Evolutionary conservation across 2,113 vertebrate species (phyloP), one percentile per base, ranked within the genome.

Genomic region (Rutilus rutilus): DNA sequence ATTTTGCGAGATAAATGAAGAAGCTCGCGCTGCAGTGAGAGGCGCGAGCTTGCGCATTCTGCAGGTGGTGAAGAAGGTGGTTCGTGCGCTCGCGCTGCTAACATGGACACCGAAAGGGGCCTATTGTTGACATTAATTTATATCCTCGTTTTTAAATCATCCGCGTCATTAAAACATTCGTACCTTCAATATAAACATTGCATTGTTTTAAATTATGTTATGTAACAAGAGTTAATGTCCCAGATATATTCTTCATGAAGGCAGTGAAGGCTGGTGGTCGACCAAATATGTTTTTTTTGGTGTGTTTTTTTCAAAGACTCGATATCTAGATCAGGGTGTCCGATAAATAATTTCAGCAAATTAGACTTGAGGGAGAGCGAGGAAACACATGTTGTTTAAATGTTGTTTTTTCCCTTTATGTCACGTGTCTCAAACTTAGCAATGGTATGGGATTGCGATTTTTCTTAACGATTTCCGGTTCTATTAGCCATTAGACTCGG

Each of bases 1-100:
- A 50, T 90, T 90, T 87, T 83, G 75, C 45, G 75, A 21, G 33
- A 33, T 21, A 94, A 94, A 93, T 93, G 90, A 92, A 87, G 93
- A 92, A 93, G 93, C 95, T 82, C 81, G 86, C 88, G 89, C 92
- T 95, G 97, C 96, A 95, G 96, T 93, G 94, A 80, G 78, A 90
- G 91, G 90, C 93, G 88, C 88, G 95, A 95, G 94, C 93, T 93
- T 95, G 96, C 95, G 96, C 96, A 95, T 96, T 96, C 96, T 97
- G 97, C 97, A 97, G 97, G 96, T 97, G 97, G 95, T 95, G 95
- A 90, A 88, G 88, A 94, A 93, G 94, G 95, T 95, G 95, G 91
- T 90, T 91, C 90, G 81, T 62, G 83, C 84, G 85, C 47, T 64
- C 79, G 47, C 89, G 91, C 90, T 17, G 87, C 90, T 86, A 86